Evolutionary conservation across 2,797 vertebrate genomes (phyloP), one percentile per base, ranked within the genome.

Genomic region (Pangasius macronema): DNA sequence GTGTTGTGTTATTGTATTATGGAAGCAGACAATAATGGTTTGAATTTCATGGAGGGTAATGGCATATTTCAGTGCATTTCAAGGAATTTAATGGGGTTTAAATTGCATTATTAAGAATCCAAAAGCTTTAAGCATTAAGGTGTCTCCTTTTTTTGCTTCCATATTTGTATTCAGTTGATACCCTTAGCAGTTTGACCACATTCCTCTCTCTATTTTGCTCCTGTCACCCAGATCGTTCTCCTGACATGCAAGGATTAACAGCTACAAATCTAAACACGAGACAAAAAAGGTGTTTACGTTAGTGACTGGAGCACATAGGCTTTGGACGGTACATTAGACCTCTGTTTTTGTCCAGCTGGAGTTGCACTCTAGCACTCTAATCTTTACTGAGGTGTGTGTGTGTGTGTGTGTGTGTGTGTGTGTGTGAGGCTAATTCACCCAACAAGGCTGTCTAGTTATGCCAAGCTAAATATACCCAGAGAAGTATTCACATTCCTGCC

Each of bases 391-490:
- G 63, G 20, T 72, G 20, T 42, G 39, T 2, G 24, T 75, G 33
- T 70, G 83, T 85, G 87, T 63, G 87, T 73, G 55, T 13, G n/a
- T 5, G 30, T 33, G 75, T 55, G n/a, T 33, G 51, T 22, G 30
- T 39, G 51, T 1, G 3, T 13, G 53, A 49, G 59, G 36, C 76
- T 79, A 42, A 57, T 76, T 57, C 42, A 57, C 65, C 76, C 84
- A 83, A 83, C 86, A 63, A 77, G 72, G 55, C 72, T 85, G 53
- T 87, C 53, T 68, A 75, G 67, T 39, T 63, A 75, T n/a, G 42
- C 33, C 61, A 46, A 46, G 18, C 85, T 82, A 61, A 82, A 82
- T 70, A 81, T 82, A 73, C 27, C 39, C 33, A 24, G 30, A 75
- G 18, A 79, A 53, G 14, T 39, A 24, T 84, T 67, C 24, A 10